Percentiles rank a stretch among this genome's conserved stretches.
phyloP scores from a whole-genome alignment of 1,140 invertebrate species.

The Pogonomyrmex californicus region DNA sequence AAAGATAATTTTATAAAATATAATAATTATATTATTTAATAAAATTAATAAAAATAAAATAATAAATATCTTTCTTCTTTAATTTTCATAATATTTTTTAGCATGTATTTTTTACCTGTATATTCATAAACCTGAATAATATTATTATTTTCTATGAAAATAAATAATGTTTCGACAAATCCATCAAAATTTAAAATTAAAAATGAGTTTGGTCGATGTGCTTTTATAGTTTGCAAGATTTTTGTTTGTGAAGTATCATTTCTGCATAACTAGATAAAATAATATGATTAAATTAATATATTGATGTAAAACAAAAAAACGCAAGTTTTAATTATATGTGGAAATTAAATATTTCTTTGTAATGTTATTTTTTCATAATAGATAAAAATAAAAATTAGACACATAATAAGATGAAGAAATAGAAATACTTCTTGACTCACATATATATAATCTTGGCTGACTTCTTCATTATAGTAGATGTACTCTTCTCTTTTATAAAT shows the following conservation, averaged over 20 bases:
- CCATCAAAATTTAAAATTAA: slow-evolving; percentile 75
- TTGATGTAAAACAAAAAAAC: neutral
- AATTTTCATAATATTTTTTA: neutral
- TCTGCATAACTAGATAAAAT: slow-evolving; percentile 68
- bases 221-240: slow-evolving; percentile 75
- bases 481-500: slow-evolving; percentile 70
- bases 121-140: slow-evolving; percentile 79
- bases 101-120: slow-evolving; percentile 66
- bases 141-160: slow-evolving; percentile 76
- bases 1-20: slow-evolving; percentile 12
- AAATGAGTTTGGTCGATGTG: slow-evolving; percentile 73
- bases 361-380: neutral
- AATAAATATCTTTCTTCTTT: neutral
- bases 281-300: slow-evolving; percentile 2
- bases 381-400: slow-evolving; percentile 16
- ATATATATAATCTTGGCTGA: slow-evolving; percentile 75
- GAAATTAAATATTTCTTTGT: neutral
- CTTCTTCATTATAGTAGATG: slow-evolving; percentile 70
- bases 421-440: slow-evolving; percentile 68
- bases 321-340: neutral
- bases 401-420: neutral
- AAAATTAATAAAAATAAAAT: neutral
- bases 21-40: neutral
- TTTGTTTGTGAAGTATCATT: slow-evolving; percentile 48
- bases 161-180: slow-evolving; percentile 76